Base-by-base conservation (phyloP, 2,888 invertebrate species). In the Pristionchus japonicus region DNA sequence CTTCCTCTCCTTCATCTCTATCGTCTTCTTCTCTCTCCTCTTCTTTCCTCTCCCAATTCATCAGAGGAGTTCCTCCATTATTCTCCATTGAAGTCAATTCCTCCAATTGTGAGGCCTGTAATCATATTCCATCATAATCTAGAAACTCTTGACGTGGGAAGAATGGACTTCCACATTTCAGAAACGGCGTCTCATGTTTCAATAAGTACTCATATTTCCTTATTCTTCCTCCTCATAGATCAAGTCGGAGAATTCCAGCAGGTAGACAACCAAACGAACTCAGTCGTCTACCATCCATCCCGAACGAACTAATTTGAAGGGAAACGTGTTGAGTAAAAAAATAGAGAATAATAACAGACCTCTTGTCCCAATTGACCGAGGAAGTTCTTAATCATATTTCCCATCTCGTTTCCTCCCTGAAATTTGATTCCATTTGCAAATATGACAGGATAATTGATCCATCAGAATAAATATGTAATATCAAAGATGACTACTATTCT, bases 301-400 rank as follows among this genome's bases (percentile, higher is more conserved):
- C n/a, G n/a, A 3, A 27, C 3, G 17, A 67, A 34, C 34, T 57
- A 57, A 57, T 23, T 23, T 57, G 4, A 52, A 52, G 20, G 23
- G 4, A 4, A 52, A 17, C 15, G 23, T 15, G 20, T 52, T 52
- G 0, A 17, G 52, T 15, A 52, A 52, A 20, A 67, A 20, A 3
- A 34, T 74, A 23, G 23, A 13, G 23, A 52, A 52, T 34, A 80
- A 23, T 0, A 17, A 13, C 20, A 27, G 49, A 89, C 90, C 64
- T 91, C 90, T 77, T 91, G 91, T 43, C 90, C 90, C 15, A 92
- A 61, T 47, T 90, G 89, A 23, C 91, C 92, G 17, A 92, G 70
- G 64, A 91, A 90, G 11, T 91, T 90, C 70, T 91, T 89, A 27
- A 92, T 90, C 89, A 91, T 89, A 23, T 61, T 86, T 31, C 89